Evolutionary conservation across 2,113 vertebrate species (phyloP).

Genomic region (Caranx ignobilis): DNA sequence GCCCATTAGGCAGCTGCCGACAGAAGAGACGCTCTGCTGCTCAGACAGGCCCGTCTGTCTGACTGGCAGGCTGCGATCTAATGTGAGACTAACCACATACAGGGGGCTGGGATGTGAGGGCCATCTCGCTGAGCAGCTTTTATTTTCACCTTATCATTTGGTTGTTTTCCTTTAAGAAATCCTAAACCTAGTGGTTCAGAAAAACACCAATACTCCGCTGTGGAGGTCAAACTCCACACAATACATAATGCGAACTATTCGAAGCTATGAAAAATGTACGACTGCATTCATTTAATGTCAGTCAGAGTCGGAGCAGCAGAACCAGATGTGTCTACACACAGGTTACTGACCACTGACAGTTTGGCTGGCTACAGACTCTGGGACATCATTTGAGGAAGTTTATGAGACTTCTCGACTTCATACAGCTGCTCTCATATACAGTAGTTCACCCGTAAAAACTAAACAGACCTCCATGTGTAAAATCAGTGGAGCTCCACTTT

Average conservation of each 20-base stretch:
- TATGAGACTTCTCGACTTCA: background rate
- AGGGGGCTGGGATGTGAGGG: constrained; percentile 24
- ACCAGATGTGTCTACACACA: background rate
- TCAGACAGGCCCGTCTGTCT: constrained; percentile 42
- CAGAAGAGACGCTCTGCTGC: constrained; percentile 1
- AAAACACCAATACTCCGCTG: constrained; percentile 4
- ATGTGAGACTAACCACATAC: constrained; percentile 23
- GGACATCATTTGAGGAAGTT: background rate
- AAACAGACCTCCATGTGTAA: background rate
- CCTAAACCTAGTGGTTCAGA: background rate
- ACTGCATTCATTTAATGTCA: no score
- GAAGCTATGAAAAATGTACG: no score
- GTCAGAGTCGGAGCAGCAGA: background rate
- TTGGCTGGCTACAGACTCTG: background rate
- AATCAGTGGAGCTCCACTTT: background rate
- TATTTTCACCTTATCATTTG: constrained; percentile 47
- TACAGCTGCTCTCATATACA: background rate
- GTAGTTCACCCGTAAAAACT: background rate
- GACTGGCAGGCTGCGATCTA: constrained; percentile 48
- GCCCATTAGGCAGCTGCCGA: constrained; percentile 44
- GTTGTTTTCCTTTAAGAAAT: constrained; percentile 18
- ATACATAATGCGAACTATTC: no score
- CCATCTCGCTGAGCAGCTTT: constrained; percentile 60
- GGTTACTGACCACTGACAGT: background rate
- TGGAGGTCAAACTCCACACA: no score